These are phyloP conservation scores for Pluvianellus socialis DNA, from an alignment of 2,113 vertebrate genomes.

Conservation along the genomic window DNA sequence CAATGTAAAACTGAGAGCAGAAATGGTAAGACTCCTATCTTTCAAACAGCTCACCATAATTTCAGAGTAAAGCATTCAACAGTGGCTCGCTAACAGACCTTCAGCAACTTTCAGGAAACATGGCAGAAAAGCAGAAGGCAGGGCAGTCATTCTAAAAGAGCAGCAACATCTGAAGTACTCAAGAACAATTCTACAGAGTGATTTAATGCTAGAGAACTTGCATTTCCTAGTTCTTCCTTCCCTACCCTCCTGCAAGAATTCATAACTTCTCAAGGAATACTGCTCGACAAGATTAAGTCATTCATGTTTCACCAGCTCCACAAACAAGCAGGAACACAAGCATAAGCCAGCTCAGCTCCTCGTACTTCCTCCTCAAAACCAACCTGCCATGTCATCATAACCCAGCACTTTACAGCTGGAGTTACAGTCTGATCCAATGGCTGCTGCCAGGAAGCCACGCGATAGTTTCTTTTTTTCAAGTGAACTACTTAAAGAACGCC, in stretches of 20 bases:
- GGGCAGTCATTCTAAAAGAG: not conserved
- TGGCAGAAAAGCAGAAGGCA: not conserved
- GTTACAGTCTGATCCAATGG: not conserved
- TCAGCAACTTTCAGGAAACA: not conserved
- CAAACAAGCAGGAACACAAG: not conserved
- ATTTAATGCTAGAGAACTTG: rapidly evolving
- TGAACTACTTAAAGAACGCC: not conserved
- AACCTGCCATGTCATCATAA: constrained; percentile 50
- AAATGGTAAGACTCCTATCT: rapidly evolving
- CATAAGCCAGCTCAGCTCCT: constrained; percentile 16
- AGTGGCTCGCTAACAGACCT: not conserved
- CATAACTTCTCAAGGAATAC: not conserved
- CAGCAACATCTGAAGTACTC: not conserved
- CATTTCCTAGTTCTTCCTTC: not conserved
- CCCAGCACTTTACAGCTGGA: not conserved
- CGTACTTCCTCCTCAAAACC: not conserved
- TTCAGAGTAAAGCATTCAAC: not conserved
- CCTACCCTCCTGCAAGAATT: not conserved
- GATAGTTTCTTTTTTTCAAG: not conserved
- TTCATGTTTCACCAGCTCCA: not conserved
- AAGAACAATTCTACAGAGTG: not conserved
- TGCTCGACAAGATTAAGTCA: rapidly evolving
- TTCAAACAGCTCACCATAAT: not conserved
- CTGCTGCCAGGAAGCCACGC: not conserved
- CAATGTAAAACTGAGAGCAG: not conserved